A percentile compares a stretch with the other conserved stretches of the same genome.
These are phyloP conservation scores for Anolis carolinensis DNA, from an alignment of 2,113 vertebrate genomes.

Conservation along the genomic window DNA sequence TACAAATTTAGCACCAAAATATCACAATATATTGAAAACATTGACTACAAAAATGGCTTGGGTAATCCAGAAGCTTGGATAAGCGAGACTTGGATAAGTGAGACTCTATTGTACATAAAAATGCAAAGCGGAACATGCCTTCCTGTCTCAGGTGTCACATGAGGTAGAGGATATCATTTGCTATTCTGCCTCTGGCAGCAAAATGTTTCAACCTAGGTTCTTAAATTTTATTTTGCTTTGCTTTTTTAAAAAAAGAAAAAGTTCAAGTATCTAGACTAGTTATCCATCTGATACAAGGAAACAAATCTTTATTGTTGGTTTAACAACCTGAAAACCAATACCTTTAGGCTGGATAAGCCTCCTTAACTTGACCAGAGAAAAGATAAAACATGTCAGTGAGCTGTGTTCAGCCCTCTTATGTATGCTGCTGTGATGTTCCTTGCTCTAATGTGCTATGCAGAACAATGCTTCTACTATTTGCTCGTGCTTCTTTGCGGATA, in stretches of 20 bases:
- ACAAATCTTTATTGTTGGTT: background rate
- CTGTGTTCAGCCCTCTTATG: conserved; percentile 15
- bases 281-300: background rate
- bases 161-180: too few species aligned
- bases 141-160: too few species aligned
- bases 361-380: conserved; percentile 17
- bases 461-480: background rate
- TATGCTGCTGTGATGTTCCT: background rate
- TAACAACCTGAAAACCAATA: background rate
- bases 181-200: background rate
- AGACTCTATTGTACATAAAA: too few species aligned
- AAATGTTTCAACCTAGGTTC: background rate
- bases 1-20: too few species aligned
- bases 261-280: background rate
- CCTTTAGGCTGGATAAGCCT: background rate
- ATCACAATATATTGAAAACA: too few species aligned
- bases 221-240: background rate
- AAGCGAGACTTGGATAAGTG: background rate
- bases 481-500: background rate
- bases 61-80: too few species aligned
- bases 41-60: too few species aligned
- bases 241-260: background rate
- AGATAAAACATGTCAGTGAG: background rate
- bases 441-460: conserved; percentile 12
- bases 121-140: too few species aligned